These are phyloP conservation scores for Gambusia holbrooki DNA, from an alignment of 2,113 vertebrate genomes.

Conservation along the genomic window DNA sequence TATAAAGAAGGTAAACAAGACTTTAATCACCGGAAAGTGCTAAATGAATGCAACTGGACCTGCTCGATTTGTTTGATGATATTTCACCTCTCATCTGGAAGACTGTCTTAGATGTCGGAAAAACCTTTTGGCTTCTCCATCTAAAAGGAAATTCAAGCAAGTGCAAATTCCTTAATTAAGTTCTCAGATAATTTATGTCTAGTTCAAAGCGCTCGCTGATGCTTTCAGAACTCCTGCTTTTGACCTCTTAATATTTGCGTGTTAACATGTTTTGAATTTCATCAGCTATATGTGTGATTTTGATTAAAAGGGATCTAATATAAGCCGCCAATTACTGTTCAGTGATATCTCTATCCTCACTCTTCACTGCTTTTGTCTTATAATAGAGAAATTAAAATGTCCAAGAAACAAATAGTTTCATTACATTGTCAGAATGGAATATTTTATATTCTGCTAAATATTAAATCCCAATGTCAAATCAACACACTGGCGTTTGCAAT, in stretches of 20 bases:
- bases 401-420: neutral
- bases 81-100: neutral
- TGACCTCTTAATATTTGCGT: neutral
- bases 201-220: neutral
- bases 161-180: neutral
- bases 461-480: too few species aligned
- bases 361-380: neutral
- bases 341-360: neutral
- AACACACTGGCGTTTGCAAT: too few species aligned
- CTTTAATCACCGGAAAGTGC: neutral
- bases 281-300: neutral
- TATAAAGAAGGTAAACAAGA: neutral
- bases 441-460: neutral
- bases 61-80: neutral
- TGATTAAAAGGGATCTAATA: neutral
- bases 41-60: neutral
- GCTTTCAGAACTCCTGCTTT: neutral
- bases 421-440: neutral
- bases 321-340: neutral
- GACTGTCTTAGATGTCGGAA: neutral
- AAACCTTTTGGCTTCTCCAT: neutral
- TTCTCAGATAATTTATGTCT: neutral
- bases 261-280: neutral
- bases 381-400: neutral
- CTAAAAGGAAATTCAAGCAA: neutral